These are phyloP conservation scores for Hyles euphorbiae DNA, from an alignment of 1,140 invertebrate genomes.

Conservation along the genomic window DNA sequence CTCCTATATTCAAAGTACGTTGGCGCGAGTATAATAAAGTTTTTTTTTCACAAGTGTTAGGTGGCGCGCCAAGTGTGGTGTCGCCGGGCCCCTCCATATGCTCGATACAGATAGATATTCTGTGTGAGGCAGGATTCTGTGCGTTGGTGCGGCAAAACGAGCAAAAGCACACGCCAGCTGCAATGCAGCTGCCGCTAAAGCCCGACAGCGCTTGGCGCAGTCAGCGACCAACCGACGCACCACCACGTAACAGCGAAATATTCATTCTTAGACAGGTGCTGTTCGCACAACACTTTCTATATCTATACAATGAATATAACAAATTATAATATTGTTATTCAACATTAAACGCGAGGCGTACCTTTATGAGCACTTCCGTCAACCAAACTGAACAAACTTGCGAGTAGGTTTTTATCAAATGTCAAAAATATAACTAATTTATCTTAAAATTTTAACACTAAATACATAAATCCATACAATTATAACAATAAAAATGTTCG, in stretches of 20 bases:
- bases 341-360: too few species aligned
- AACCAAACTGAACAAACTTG: too few species aligned
- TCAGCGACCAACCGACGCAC: conserved; percentile 25
- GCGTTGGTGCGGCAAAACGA: conserved; percentile 48
- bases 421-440: too few species aligned
- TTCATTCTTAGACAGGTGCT: conserved; percentile 40
- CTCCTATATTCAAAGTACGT: too few species aligned
- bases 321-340: background rate
- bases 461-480: too few species aligned
- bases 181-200: conserved; percentile 45
- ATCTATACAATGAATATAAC: conserved; percentile 2
- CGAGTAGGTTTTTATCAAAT: too few species aligned
- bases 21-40: too few species aligned
- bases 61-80: background rate
- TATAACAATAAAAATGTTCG: too few species aligned
- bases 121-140: conserved; percentile 30
- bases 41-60: too few species aligned
- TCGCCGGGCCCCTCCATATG: background rate
- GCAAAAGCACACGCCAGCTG: conserved; percentile 57
- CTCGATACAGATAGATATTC: background rate
- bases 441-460: too few species aligned
- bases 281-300: conserved; percentile 1
- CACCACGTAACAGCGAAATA: conserved; percentile 38
- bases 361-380: too few species aligned
- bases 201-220: conserved; percentile 12